phyloP scores from a whole-genome alignment of 35 echinoderm and acorn worm species.

The Ophioderma brevispina region DNA sequence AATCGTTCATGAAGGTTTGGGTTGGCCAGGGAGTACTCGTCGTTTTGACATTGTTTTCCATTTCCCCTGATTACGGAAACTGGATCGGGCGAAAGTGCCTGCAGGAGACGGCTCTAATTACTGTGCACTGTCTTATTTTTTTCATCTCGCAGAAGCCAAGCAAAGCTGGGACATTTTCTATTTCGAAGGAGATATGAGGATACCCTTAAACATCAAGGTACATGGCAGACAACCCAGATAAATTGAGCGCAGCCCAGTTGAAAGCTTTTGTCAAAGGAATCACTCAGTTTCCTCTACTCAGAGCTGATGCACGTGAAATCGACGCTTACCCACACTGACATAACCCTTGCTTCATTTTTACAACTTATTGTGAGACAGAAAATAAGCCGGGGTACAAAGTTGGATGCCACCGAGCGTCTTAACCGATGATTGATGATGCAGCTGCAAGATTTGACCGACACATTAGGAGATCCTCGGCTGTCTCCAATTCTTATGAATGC shows the following conservation, averaged over 20 bases:
- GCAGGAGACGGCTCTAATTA: constrained; percentile 22
- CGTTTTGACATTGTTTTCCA: constrained; percentile 15
- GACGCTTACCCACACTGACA: constrained; percentile 62
- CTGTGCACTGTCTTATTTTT: constrained; percentile 29
- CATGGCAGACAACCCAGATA: too few relatives aligned
- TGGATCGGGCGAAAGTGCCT: constrained; percentile 30
- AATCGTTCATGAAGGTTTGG: neutral
- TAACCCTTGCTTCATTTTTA: constrained; percentile 41
- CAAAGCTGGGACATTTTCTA: constrained; percentile 3
- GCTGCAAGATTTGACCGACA: constrained; percentile 31
- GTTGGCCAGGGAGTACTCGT: constrained; percentile 3
- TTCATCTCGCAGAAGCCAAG: too few relatives aligned
- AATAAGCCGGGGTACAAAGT: neutral
- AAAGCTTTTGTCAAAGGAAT: constrained; percentile 32
- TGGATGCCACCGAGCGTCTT: neutral
- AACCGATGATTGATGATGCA: constrained; percentile 1
- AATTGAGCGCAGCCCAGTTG: too few relatives aligned
- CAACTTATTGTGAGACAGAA: constrained; percentile 37
- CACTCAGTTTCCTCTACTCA: neutral
- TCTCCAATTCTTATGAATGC: constrained; percentile 42
- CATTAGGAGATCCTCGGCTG: neutral
- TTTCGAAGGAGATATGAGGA: too few relatives aligned
- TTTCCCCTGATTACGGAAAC: constrained; percentile 54
- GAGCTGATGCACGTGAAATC: neutral
- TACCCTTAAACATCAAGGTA: too few relatives aligned